A percentile compares a stretch with the other conserved stretches of the same genome.
Conservation (phyloP, 37 sponge, comb jelly and placozoan species). For the Oscarella lobularis region DNA sequence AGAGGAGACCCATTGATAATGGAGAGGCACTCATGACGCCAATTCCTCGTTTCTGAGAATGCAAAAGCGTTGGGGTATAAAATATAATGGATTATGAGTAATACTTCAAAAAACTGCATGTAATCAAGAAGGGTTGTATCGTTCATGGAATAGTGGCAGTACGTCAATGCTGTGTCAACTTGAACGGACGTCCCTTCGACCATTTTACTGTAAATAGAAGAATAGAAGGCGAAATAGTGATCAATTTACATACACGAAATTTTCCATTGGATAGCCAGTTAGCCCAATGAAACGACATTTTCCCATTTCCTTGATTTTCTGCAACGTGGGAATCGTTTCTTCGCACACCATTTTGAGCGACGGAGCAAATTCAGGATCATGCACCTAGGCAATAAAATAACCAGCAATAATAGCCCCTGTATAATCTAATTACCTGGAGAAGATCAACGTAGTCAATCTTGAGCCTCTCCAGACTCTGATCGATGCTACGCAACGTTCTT, state of each 20-base stretch:
- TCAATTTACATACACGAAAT: no score
- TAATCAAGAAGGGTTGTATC: conserved; percentile 51
- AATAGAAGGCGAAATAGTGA: no score
- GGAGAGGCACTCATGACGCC: conserved; percentile 85
- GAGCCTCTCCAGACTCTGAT: conserved; percentile 54
- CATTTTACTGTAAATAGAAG: conserved; percentile 29
- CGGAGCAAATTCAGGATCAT: conserved; percentile 92
- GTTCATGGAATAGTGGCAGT: conserved; percentile 61
- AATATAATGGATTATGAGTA: no score
- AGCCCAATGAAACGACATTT: conserved; percentile 79
- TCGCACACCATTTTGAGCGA: conserved; percentile 49
- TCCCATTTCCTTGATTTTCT: conserved; percentile 58
- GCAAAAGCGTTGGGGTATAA: not conserved
- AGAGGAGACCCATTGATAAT: conserved; percentile 74
- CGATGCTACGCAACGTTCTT: conserved; percentile 24
- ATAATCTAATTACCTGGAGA: conserved; percentile 33
- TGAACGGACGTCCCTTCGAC: conserved; percentile 31
- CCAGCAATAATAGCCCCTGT: not conserved
- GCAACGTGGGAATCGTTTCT: conserved; percentile 75
- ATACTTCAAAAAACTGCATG: conserved; percentile 41
- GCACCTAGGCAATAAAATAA: conserved; percentile 24
- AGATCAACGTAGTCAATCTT: conserved; percentile 65
- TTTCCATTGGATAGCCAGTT: conserved; percentile 68
- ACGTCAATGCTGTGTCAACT: conserved; percentile 69
- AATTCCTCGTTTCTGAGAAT: conserved; percentile 29